Evolutionary conservation across 1,140 invertebrate genomes (phyloP).

Genomic region (Aradophagus sp.): DNA sequence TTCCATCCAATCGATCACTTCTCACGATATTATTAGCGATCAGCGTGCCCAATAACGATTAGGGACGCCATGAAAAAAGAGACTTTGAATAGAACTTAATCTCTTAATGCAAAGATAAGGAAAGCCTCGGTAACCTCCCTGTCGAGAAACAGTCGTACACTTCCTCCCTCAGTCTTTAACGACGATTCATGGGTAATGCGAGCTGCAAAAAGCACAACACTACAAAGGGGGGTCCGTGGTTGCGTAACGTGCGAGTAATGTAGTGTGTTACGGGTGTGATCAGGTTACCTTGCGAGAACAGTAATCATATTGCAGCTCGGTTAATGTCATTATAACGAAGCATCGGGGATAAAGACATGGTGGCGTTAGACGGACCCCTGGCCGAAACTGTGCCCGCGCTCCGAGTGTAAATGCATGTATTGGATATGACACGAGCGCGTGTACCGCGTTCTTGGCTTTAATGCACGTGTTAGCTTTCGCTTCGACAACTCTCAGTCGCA

Average conservation of each 20-base stretch:
- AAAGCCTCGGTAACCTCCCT: too few relatives aligned
- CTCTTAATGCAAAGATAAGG: constrained; percentile 71
- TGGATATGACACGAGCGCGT: constrained; percentile 73
- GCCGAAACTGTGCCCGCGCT: constrained; percentile 61
- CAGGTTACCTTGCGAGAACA: constrained; percentile 73
- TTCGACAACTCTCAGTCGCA: constrained; percentile 41
- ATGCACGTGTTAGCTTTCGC: constrained; percentile 67
- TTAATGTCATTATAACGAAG: constrained; percentile 74
- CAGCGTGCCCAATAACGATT: constrained; percentile 22
- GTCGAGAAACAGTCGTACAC: constrained; percentile 28
- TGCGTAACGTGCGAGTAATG: constrained; percentile 62
- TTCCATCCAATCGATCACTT: constrained; percentile 28
- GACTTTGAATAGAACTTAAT: constrained; percentile 59
- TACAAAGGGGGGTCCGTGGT: constrained; percentile 66
- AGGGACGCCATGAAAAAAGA: constrained; percentile 35
- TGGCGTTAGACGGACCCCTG: constrained; percentile 62
- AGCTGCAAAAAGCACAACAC: constrained; percentile 73
- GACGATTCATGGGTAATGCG: constrained; percentile 74
- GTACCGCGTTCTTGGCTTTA: constrained; percentile 71
- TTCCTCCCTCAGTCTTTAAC: constrained; percentile 39
- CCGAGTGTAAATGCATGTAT: constrained; percentile 65
- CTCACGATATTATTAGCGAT: constrained; percentile 42
- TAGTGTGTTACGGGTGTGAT: constrained; percentile 71
- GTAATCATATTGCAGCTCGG: constrained; percentile 75
- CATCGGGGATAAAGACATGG: constrained; percentile 58